Percentiles rank a stretch among this genome's conserved stretches.
phyloP scores from a whole-genome alignment of 2,888 invertebrate genomes.

The Drosophila paracracens region DNA sequence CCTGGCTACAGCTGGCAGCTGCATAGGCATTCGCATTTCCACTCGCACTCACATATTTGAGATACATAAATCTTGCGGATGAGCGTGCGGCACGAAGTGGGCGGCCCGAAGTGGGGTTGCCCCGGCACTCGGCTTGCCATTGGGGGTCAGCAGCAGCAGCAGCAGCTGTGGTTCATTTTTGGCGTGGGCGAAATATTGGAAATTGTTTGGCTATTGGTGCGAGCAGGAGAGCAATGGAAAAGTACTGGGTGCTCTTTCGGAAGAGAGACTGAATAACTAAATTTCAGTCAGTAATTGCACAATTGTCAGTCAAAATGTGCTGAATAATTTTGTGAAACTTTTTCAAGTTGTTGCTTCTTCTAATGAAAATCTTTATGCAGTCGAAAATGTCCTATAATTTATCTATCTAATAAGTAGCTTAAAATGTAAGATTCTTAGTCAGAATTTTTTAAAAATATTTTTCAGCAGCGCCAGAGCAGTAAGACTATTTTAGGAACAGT shows the following conservation, averaged over 20 bases:
- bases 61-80: conserved; percentile 80
- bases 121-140: conserved; percentile 9
- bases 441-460: no score
- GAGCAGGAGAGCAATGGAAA: background rate
- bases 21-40: conserved; percentile 77
- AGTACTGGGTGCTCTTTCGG: background rate
- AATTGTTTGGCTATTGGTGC: conserved; percentile 14
- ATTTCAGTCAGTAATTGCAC: conserved; percentile 3
- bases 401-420: background rate
- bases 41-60: conserved; percentile 73
- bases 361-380: background rate
- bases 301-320: background rate
- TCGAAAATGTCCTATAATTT: background rate
- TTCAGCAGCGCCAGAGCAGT: background rate
- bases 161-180: conserved; percentile 39
- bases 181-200: conserved; percentile 33
- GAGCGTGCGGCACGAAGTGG: conserved; percentile 58
- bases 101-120: conserved; percentile 38
- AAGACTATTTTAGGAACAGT: background rate
- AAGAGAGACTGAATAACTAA: background rate
- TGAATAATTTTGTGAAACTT: background rate
- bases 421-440: background rate
- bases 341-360: background rate
- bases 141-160: conserved; percentile 39
- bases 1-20: conserved; percentile 47